Base-by-base conservation (phyloP, 2,888 invertebrate genomes). In the Erannis defoliaria region DNA sequence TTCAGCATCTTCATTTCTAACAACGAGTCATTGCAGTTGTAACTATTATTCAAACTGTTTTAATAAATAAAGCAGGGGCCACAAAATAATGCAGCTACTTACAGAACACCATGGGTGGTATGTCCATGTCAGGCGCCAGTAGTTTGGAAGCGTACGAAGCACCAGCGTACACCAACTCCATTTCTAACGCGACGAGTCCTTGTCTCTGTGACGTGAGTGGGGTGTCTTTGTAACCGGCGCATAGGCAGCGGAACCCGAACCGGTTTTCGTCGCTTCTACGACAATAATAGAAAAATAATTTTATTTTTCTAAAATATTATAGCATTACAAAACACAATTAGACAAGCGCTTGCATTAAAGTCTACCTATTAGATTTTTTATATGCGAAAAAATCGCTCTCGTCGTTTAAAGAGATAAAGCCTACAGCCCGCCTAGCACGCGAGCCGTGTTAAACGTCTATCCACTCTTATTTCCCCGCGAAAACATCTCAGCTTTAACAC, bases 121-220 rank as follows among this genome's bases (percentile, higher is more conserved):
- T 83, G 14, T 89, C 88, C 9, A 91, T 68, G 62, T 90, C 87
- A 0, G 93, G 93, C 0, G 89, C 97, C 92, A 99, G 96, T 4
- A 99, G 95, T 75, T 97, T 96, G 10, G 98, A 96, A 14, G 98
- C 97, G 85, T 98, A 98, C 93, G 97, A 96, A 54, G 98, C 98
- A 2, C 98, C 98, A 29, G 98, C 94, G 88, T 97, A 97, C 0
- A 97, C 95, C 55, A 99, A 89, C 84, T 99, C 99, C 82, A 97
- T 97, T 89, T 99, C 99, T 61, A 99, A 89, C 66, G 97, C 96
- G 67, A 94, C 94, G 37, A 97, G 85, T 0, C 95, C 95, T 40
- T 86, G 93, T 1, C 81, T 73, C 55, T 80, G 82, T 1, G 78
- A 72, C 5, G 85, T 82, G 51, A 92, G 86, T 18, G 94, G 90